Base-by-base conservation (phyloP, 2,113 vertebrate genomes). In the Amphiprion percula region DNA sequence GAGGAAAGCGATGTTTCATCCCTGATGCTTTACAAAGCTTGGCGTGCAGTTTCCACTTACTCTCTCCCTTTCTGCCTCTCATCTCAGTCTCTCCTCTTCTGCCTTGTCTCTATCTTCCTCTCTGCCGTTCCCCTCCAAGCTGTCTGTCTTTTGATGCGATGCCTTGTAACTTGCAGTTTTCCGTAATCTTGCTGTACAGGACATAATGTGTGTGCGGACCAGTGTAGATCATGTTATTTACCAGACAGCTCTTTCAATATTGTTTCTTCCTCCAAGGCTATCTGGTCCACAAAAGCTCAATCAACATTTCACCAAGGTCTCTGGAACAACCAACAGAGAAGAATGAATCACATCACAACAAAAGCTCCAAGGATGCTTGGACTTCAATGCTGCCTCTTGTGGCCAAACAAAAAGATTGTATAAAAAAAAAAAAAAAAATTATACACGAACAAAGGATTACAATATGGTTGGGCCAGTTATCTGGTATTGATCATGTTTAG, bases 1-100 rank as follows among this genome's bases (percentile, higher is more conserved):
- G 83, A 91, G 87, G 80, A 80, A 87, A 66, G 80, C 80, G 72
- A 88, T 76, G 90, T 89, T 92, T 92, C 80, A 91, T 93, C 86
- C 83, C 87, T 39, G 77, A 79, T 86, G 86, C 87, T 86, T 88
- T 86, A 83, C 80, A 86, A 89, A 87, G 88, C 87, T 82, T 79
- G 77, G 64, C 90, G 74, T 76, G 75, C 88, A 70, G 75, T 71
- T 86, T 80, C 65, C 82, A 76, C 78, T 61, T n/a, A 54, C 69
- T 44, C 66, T 24, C 71, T 62, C 77, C 44, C 68, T 56, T 68
- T 75, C 26, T 53, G 61, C 77, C 68, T 83, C 55, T 54, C 67
- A 26, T 71, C 52, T 67, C 65, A 26, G 11, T 68, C 55, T 21
- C 55, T 33, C 33, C 33, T 37, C n/a, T 79, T 47, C 16, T 63